Conservation (phyloP, 2,113 vertebrate species). For the Mormyrus lacerda region DNA sequence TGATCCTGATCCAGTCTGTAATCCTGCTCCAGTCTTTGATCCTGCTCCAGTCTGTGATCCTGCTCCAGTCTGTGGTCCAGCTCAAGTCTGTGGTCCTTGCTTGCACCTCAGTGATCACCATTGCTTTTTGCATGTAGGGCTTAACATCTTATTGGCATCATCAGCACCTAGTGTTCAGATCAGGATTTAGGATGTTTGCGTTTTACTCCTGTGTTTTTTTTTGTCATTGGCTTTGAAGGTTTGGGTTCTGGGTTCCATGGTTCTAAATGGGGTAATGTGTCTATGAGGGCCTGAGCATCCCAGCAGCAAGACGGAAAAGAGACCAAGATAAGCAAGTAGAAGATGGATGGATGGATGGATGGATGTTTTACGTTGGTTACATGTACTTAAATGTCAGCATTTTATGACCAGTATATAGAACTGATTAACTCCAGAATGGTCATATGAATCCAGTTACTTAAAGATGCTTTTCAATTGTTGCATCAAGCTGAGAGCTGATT, state of each 20-base stretch:
- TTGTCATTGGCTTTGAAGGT: not conserved
- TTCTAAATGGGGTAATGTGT: not conserved
- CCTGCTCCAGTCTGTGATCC: not conserved
- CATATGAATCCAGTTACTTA: not conserved
- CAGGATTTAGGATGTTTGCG: not conserved
- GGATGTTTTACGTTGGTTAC: not conserved
- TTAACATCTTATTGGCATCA: not conserved
- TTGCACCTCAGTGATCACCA: not conserved
- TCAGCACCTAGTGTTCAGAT: not conserved
- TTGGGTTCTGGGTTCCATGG: not conserved
- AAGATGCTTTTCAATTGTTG: not conserved
- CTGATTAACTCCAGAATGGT: not conserved
- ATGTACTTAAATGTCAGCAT: not conserved
- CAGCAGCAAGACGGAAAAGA: not conserved
- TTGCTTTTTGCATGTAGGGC: not conserved
- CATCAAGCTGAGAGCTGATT: not conserved
- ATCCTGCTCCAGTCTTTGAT: fast-evolving
- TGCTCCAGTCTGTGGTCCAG: fast-evolving
- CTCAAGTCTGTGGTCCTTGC: not conserved
- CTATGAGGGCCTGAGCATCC: too few relatives aligned
- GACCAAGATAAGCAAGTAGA: not conserved
- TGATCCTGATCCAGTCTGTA: not conserved
- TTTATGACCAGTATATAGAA: not conserved
- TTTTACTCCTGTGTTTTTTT: not conserved
- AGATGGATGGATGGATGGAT: not conserved